phyloP scores from a whole-genome alignment of 2,888 invertebrate species.

The Ophion costatus region DNA sequence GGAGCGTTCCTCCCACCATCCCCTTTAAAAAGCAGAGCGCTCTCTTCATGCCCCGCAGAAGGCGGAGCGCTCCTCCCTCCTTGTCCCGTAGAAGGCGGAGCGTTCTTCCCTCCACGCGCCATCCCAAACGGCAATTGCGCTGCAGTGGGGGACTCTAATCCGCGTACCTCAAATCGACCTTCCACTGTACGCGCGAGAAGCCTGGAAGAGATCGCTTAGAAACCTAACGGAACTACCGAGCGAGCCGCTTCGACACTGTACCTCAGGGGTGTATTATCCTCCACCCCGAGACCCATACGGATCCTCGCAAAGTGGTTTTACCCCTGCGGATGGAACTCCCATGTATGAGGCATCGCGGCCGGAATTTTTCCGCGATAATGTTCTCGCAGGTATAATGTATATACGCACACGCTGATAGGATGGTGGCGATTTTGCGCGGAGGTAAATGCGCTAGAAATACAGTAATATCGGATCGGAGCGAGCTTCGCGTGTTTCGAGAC shows the following conservation, averaged over 20 bases:
- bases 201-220: not conserved
- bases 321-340: constrained; percentile 35
- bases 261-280: constrained; percentile 37
- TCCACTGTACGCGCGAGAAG: not conserved
- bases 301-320: constrained; percentile 40
- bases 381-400: not conserved
- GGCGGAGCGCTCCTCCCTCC: no score
- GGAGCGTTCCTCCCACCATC: no score
- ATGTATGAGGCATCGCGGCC: constrained; percentile 19
- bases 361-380: constrained; percentile 33
- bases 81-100: not conserved
- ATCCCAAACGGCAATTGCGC: not conserved
- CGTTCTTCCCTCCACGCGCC: not conserved
- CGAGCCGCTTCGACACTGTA: constrained; percentile 20
- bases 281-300: constrained; percentile 15
- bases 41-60: not conserved
- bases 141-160: not conserved
- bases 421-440: constrained; percentile 43
- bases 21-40: not conserved
- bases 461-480: constrained; percentile 48
- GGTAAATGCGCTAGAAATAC: constrained; percentile 7
- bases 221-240: not conserved
- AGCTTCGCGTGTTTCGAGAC: constrained; percentile 71
- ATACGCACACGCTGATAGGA: constrained; percentile 17
- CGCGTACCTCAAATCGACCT: not conserved